Percentiles rank a stretch among this genome's conserved stretches.
These are phyloP conservation scores for Aphodius granarius DNA, from an alignment of 2,888 invertebrate genomes.

Conservation along the genomic window DNA sequence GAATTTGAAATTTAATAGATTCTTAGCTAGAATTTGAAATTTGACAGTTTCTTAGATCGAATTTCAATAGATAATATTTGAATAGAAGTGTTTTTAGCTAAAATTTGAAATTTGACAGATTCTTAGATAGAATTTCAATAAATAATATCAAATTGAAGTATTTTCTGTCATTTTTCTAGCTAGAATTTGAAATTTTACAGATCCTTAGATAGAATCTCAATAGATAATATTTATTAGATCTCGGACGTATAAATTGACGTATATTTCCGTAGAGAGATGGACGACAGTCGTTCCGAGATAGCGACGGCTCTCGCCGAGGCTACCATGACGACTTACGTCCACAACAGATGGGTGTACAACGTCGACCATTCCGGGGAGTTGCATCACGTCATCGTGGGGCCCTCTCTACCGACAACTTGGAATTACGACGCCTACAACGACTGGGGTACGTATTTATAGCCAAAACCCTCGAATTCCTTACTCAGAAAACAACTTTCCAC, in stretches of 20 bases:
- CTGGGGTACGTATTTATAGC: constrained; percentile 74
- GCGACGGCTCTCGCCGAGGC: constrained; percentile 64
- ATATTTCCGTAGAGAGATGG: constrained; percentile 38
- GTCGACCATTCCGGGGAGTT: constrained; percentile 69
- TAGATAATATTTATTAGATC: constrained; percentile 18
- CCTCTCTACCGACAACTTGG: constrained; percentile 80
- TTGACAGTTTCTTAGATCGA: too few species aligned
- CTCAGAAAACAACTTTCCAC: too few species aligned
- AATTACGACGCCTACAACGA: constrained; percentile 78
- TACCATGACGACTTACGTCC: constrained; percentile 75
- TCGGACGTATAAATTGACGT: background rate
- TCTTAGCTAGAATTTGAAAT: too few species aligned
- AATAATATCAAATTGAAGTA: too few species aligned
- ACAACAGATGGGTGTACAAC: constrained; percentile 75
- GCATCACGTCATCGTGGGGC: constrained; percentile 79
- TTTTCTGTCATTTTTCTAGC: constrained; percentile 6
- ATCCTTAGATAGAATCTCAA: too few species aligned
- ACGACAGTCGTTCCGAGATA: constrained; percentile 46
- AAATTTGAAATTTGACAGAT: too few species aligned
- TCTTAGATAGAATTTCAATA: too few species aligned
- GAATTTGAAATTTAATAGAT: too few species aligned
- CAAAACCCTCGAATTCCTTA: too few species aligned
- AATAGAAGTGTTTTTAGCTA: too few species aligned
- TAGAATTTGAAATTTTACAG: constrained; percentile 7
- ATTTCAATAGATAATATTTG: too few species aligned